These are phyloP conservation scores for Nothoprocta perdicaria DNA, from an alignment of 2,113 vertebrate genomes.

Conservation along the genomic window DNA sequence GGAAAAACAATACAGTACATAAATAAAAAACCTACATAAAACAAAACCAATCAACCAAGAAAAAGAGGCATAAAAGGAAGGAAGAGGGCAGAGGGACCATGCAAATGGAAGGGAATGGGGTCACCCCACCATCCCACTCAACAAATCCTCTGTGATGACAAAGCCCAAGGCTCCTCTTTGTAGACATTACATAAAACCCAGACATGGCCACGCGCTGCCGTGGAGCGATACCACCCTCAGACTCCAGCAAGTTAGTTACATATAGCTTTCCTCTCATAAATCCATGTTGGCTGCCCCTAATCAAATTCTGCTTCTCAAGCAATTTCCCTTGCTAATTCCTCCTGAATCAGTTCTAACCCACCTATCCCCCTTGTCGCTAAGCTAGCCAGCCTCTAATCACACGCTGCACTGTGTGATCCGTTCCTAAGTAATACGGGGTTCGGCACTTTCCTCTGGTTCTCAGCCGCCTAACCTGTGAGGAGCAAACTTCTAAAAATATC, in stretches of 20 bases:
- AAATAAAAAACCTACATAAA: neutral
- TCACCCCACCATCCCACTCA: neutral
- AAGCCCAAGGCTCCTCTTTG: neutral
- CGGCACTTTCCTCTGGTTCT: conserved; percentile 51
- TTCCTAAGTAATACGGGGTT: conserved; percentile 28
- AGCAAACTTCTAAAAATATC: conserved; percentile 79
- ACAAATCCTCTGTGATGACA: neutral
- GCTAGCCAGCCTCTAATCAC: conserved; percentile 68
- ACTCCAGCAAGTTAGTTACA: conserved; percentile 27
- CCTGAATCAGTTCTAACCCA: conserved; percentile 50
- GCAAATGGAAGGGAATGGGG: neutral
- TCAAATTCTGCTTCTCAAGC: conserved; percentile 76
- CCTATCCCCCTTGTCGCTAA: conserved; percentile 64
- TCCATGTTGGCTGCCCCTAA: conserved; percentile 58
- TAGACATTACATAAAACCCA: neutral
- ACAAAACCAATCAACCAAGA: neutral
- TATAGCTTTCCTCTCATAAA: conserved; percentile 21
- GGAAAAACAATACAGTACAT: neutral
- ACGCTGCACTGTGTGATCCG: conserved; percentile 57
- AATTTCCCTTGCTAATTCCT: conserved; percentile 75
- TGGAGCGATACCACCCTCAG: neutral
- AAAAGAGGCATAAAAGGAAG: neutral
- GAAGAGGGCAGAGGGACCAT: rapidly evolving
- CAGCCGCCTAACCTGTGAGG: conserved; percentile 72
- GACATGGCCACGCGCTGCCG: rapidly evolving